phyloP scores from a whole-genome alignment of 2,888 invertebrate species.

The Stegana nigrithorax region DNA sequence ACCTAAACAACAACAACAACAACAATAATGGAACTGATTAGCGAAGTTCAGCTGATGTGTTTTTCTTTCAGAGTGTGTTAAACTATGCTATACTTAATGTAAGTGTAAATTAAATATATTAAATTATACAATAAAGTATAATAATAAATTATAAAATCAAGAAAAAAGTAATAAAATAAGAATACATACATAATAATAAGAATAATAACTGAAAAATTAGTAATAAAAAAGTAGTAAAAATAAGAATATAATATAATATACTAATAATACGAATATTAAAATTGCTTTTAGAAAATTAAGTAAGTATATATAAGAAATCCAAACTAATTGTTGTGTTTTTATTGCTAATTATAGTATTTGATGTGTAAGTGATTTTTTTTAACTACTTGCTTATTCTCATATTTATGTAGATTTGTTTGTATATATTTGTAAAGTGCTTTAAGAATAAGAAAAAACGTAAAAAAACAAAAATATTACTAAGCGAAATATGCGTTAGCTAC shows the following conservation, averaged over 20 bases:
- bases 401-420: too few species aligned
- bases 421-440: too few species aligned
- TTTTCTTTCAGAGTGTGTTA: slow-evolving; percentile 13
- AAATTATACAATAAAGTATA: slow-evolving; percentile 34
- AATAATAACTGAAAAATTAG: background rate
- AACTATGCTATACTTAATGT: slow-evolving; percentile 29
- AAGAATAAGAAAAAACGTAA: background rate
- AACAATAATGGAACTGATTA: slow-evolving; percentile 66
- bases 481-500: background rate
- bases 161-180: slow-evolving; percentile 7
- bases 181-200: background rate
- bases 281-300: too few species aligned
- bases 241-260: too few species aligned
- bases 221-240: slow-evolving; percentile 1
- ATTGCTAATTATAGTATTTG: too few species aligned
- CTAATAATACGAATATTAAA: too few species aligned
- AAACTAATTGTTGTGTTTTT: too few species aligned
- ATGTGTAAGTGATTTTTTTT: too few species aligned
- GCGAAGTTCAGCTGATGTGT: slow-evolving; percentile 27
- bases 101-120: slow-evolving; percentile 35
- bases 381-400: too few species aligned
- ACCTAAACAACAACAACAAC: slow-evolving; percentile 65
- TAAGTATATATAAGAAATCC: too few species aligned
- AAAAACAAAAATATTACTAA: background rate
- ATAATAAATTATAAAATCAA: slow-evolving; percentile 4